Evolutionary conservation across 2,797 vertebrate species (phyloP).

Genomic region (Antrozous pallidus): DNA sequence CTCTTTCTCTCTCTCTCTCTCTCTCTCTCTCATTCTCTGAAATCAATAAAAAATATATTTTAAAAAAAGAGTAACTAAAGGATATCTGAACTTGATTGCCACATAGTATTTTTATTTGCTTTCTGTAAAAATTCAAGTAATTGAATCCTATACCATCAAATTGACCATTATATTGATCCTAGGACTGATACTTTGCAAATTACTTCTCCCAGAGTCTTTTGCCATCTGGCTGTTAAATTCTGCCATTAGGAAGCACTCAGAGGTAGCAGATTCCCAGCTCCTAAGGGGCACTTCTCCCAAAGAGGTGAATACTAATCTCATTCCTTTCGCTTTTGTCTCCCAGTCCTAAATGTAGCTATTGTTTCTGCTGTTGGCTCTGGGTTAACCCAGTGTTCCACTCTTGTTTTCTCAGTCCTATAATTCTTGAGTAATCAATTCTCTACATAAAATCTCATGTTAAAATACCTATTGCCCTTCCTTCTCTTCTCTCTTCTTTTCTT

Average conservation of each 20-base stretch:
- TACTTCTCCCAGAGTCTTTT: neutral
- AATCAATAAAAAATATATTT: no score
- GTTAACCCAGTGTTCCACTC: neutral
- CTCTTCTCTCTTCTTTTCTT: no score
- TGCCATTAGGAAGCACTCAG: neutral
- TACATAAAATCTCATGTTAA: neutral
- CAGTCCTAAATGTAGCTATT: neutral
- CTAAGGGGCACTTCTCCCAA: neutral
- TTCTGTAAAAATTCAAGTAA: slow-evolving; percentile 1
- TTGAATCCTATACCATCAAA: neutral
- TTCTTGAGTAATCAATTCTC: neutral
- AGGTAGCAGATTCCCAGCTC: neutral
- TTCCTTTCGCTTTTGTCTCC: neutral
- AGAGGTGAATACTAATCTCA: neutral
- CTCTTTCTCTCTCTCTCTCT: no score
- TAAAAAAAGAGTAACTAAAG: neutral
- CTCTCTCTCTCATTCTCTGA: no score
- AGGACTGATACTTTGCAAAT: neutral
- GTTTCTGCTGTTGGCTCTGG: neutral
- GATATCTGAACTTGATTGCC: neutral
- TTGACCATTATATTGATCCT: neutral
- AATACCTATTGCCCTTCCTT: neutral
- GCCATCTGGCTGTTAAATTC: neutral
- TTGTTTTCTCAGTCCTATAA: neutral
- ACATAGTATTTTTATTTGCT: neutral